These are phyloP conservation scores for Sycophaga agraensis DNA, from an alignment of 1,140 invertebrate species.

Conservation along the genomic window DNA sequence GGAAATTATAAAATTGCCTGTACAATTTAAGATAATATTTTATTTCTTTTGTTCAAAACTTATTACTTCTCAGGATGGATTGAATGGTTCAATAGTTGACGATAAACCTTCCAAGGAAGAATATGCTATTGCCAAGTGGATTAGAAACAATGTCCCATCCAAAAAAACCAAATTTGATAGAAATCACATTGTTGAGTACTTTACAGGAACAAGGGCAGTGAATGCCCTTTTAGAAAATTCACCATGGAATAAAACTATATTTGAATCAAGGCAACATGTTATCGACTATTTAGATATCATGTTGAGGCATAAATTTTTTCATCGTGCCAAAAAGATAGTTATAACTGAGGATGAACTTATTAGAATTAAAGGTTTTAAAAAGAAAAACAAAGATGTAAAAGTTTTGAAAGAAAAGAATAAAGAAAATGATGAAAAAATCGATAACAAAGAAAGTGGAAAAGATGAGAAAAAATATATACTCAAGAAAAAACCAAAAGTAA, in stretches of 20 bases:
- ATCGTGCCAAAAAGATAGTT: slow-evolving; percentile 83
- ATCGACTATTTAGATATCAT: slow-evolving; percentile 81
- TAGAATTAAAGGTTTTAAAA: slow-evolving; percentile 66
- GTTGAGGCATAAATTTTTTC: slow-evolving; percentile 92
- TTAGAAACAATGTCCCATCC: slow-evolving; percentile 87
- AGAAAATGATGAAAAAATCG: slow-evolving; percentile 57
- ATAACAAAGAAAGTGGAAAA: slow-evolving; percentile 60
- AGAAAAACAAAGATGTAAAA: slow-evolving; percentile 68
- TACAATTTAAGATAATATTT: slow-evolving; percentile 20
- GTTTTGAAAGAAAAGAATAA: slow-evolving; percentile 67
- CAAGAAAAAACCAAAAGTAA: slow-evolving; percentile 52
- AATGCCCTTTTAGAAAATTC: slow-evolving; percentile 85
- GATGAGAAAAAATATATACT: slow-evolving; percentile 50
- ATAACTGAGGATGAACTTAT: slow-evolving; percentile 52
- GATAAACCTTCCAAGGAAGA: slow-evolving; percentile 88
- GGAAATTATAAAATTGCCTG: neutral
- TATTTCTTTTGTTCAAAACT: neutral
- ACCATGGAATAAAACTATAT: slow-evolving; percentile 84
- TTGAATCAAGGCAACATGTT: slow-evolving; percentile 78
- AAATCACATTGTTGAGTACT: slow-evolving; percentile 95
- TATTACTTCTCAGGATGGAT: slow-evolving; percentile 59
- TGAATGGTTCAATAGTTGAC: slow-evolving; percentile 56
- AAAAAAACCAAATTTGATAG: slow-evolving; percentile 92
- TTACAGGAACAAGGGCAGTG: slow-evolving; percentile 90
- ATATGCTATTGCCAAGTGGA: slow-evolving; percentile 90